phyloP scores from a whole-genome alignment of 2,113 vertebrate species.

The Numida meleagris region DNA sequence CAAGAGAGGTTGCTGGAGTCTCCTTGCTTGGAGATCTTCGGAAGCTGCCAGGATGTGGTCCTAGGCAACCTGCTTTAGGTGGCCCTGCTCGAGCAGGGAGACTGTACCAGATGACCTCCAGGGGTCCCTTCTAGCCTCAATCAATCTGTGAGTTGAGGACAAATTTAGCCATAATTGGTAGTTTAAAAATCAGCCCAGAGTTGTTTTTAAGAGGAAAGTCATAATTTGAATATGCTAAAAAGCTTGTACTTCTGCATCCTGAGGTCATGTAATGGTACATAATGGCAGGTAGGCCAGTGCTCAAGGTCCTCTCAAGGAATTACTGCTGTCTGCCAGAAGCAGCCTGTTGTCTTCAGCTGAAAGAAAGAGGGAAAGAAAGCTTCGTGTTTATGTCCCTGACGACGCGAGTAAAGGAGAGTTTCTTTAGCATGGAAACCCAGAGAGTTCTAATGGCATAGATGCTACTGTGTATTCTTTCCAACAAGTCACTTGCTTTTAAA shows the following conservation, averaged over 20 bases:
- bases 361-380: background rate
- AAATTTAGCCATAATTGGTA: conserved; percentile 41
- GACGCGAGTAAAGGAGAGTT: background rate
- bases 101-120: background rate
- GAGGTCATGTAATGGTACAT: accelerated
- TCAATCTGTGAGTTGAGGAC: background rate
- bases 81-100: background rate
- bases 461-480: background rate
- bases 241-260: background rate
- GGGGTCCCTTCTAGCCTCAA: background rate
- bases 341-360: background rate
- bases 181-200: background rate
- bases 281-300: background rate
- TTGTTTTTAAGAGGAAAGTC: background rate
- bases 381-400: background rate
- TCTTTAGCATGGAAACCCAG: background rate
- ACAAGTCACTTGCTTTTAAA: background rate
- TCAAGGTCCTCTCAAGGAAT: background rate
- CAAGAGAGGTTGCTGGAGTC: background rate
- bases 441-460: background rate
- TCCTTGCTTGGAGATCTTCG: background rate
- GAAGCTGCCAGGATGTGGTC: background rate
- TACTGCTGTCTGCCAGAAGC: background rate
- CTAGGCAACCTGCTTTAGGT: background rate
- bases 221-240: background rate